These are phyloP conservation scores for Mizuhopecten yessoensis DNA, from an alignment of 1,140 invertebrate genomes.

Conservation along the genomic window DNA sequence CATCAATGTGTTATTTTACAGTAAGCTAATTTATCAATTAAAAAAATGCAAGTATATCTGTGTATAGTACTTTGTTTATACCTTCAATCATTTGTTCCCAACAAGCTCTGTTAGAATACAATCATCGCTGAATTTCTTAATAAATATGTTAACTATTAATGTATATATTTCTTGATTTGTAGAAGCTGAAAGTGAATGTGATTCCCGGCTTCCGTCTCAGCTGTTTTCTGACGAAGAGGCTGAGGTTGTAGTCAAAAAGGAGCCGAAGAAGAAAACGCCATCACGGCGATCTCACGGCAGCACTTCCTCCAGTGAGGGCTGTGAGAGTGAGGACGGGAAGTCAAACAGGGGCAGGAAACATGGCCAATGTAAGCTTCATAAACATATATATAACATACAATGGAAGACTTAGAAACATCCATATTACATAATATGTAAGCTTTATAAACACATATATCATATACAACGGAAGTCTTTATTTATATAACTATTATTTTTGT, in stretches of 20 bases:
- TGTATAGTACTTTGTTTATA: too few species aligned
- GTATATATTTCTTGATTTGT: not conserved
- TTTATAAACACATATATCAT: too few species aligned
- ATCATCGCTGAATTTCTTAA: not conserved
- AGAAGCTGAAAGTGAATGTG: constrained; percentile 20
- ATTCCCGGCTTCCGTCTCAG: not conserved
- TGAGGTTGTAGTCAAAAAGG: constrained; percentile 10
- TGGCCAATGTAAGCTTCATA: constrained; percentile 62
- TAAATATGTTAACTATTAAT: not conserved
- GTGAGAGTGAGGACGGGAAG: not conserved
- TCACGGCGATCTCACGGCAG: constrained; percentile 51
- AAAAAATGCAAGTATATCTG: too few species aligned
- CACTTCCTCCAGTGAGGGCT: constrained; percentile 46
- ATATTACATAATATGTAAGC: too few species aligned
- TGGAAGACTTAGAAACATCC: too few species aligned
- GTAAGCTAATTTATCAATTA: too few species aligned
- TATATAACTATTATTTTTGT: not conserved
- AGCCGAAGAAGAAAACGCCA: constrained; percentile 49
- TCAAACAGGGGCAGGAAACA: constrained; percentile 63
- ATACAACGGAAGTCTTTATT: too few species aligned
- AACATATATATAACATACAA: too few species aligned
- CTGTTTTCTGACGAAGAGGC: constrained; percentile 60
- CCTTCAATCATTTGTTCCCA: too few species aligned
- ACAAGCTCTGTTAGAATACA: too few species aligned
- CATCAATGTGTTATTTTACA: too few species aligned